Evolutionary conservation across 2,113 vertebrate species (phyloP), one percentile per base, ranked within the genome.

Genomic region (Chloroceryle aenea): DNA sequence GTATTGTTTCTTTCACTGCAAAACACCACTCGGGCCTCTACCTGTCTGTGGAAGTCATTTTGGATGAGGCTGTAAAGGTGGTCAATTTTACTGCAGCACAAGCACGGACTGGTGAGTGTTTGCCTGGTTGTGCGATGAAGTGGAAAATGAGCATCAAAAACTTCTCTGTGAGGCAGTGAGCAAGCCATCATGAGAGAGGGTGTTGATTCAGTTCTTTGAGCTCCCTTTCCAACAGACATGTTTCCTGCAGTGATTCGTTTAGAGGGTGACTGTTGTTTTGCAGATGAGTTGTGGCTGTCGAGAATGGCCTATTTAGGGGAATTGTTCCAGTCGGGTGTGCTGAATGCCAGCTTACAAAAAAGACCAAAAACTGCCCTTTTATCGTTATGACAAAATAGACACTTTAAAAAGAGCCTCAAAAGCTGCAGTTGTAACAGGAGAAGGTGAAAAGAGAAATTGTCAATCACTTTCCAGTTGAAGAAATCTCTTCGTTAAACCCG

Each of bases 221-320:
- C 64, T 91, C 67, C 63, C 55, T 59, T 84, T 86, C 82, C 83
- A 88, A 48, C 63, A 90, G 82, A 75, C 47, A 30, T 47, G 14
- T 93, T 96, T 86, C 64, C 92, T 61, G 78, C 90, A 72, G 92
- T 74, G 88, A 84, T 90, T 84, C 5, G 0, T 81, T 96, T 62
- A 47, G 69, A 89, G 67, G 55, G 42, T n/a, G 93, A 82, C 90
- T 90, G 83, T 92, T 93, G 93, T 83, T 95, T 84, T 90, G 86
- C 83, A 94, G 92, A 88, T 84, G 92, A 96, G 73, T 87, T 94
- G 78, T 23, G 53, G 90, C 93, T 97, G 87, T 94, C 92, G 88
- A 12, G 83, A 93, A 84, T 23, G 56, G 82, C 69, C 83, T 84
- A 29, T 80, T 94, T 92, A 89, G 87, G 75, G 81, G 90, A 93